These are phyloP conservation scores for Dendrocopos noguchii DNA, from an alignment of 2,113 vertebrate genomes.

Conservation along the genomic window DNA sequence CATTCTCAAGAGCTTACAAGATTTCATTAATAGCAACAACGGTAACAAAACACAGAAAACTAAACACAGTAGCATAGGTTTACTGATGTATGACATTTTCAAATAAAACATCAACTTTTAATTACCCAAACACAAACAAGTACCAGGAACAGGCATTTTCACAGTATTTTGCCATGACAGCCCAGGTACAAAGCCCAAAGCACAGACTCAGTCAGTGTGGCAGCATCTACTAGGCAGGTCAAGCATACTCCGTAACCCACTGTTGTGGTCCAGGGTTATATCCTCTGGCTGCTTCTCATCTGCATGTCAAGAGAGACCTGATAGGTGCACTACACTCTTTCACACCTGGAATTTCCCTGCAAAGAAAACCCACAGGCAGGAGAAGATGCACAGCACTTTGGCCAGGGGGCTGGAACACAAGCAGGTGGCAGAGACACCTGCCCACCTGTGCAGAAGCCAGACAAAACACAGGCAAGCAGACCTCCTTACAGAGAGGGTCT, in stretches of 20 bases:
- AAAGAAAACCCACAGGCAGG: neutral
- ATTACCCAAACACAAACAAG: neutral
- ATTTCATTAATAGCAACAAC: neutral
- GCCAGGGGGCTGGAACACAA: neutral
- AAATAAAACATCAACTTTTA: neutral
- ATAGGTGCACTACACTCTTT: neutral
- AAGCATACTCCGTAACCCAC: neutral
- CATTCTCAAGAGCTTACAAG: neutral
- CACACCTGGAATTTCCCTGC: neutral
- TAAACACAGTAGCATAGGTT: neutral
- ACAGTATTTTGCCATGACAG: accelerated
- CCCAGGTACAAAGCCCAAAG: neutral
- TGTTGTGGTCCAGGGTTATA: neutral
- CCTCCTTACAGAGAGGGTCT: too few species aligned
- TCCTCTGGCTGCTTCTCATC: neutral
- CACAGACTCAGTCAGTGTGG: neutral
- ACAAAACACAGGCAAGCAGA: neutral
- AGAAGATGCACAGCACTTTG: accelerated
- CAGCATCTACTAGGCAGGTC: neutral
- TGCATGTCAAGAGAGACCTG: too few species aligned
- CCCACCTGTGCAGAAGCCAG: neutral
- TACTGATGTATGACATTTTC: neutral
- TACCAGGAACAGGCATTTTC: neutral
- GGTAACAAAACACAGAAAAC: neutral
- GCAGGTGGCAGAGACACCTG: neutral